Conservation (phyloP, 1,140 invertebrate species). For the Sinella curviseta region DNA sequence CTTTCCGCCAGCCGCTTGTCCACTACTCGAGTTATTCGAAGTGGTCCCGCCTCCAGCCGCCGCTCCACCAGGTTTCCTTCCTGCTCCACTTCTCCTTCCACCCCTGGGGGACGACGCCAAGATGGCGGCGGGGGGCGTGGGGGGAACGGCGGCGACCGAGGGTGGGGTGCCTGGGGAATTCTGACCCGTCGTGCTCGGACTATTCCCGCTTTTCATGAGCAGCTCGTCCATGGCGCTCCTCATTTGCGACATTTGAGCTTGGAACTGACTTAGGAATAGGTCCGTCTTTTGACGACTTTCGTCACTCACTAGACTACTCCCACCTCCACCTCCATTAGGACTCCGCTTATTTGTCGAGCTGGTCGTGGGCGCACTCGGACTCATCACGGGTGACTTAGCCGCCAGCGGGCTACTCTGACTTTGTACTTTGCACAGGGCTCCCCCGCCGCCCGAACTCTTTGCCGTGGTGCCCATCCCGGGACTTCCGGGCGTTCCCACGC, state of each 20-base stretch:
- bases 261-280: conserved; percentile 45
- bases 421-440: conserved; percentile 2
- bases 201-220: conserved; percentile 33
- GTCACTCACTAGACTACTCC: not conserved
- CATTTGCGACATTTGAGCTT: conserved; percentile 49
- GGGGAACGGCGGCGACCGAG: not conserved
- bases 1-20: not conserved
- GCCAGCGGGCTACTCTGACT: not conserved
- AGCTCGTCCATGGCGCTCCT: conserved; percentile 48
- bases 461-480: not conserved
- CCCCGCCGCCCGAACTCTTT: not conserved
- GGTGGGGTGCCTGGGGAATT: not conserved
- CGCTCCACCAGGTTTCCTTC: not conserved
- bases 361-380: not conserved
- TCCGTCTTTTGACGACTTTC: conserved; percentile 35
- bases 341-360: not conserved
- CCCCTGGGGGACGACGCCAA: not conserved
- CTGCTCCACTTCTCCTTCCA: not conserved
- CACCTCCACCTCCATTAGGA: not conserved
- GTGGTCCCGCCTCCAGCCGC: not conserved
- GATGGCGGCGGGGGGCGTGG: not conserved
- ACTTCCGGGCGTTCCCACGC: not conserved
- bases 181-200: not conserved
- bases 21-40: not conserved
- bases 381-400: conserved; percentile 2